Conservation (phyloP, 2,888 invertebrate species). For the Eilema depressum region DNA sequence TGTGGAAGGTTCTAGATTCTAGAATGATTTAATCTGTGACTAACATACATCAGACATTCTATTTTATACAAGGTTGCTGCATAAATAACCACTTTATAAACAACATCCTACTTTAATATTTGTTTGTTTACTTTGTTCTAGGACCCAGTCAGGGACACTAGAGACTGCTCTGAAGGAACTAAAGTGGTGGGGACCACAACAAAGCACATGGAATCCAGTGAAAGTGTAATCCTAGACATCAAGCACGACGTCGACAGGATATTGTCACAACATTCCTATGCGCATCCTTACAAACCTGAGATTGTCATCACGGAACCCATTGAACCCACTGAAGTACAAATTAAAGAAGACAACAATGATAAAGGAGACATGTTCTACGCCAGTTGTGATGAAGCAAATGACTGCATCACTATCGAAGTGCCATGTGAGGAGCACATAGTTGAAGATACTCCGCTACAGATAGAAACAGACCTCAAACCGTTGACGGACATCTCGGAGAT, state of each 20-base stretch:
- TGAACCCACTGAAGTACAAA: conserved; percentile 58
- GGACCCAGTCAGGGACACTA: conserved; percentile 74
- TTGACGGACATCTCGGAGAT: conserved; percentile 64
- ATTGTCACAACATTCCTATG: conserved; percentile 84
- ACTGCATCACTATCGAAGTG: conserved; percentile 91
- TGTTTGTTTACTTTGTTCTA: conserved; percentile 51
- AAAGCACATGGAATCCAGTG: conserved; percentile 94
- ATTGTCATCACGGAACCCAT: conserved; percentile 46
- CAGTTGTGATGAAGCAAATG: conserved; percentile 90
- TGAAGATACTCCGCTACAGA: conserved; percentile 66
- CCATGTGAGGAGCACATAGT: conserved; percentile 87
- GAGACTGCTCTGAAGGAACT: conserved; percentile 84
- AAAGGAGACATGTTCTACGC: conserved; percentile 90
- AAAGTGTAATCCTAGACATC: conserved; percentile 84
- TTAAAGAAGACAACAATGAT: conserved; percentile 72
- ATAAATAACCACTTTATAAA: not conserved
- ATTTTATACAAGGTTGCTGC: not conserved
- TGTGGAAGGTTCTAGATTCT: not conserved
- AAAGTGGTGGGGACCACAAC: conserved; percentile 95
- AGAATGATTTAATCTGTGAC: not conserved
- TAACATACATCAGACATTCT: not conserved
- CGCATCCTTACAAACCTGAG: conserved; percentile 79
- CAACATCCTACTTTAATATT: not conserved
- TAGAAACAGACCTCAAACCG: conserved; percentile 68
- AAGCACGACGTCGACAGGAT: conserved; percentile 81